Conservation (phyloP, 2,113 vertebrate species). For the Syngnathus floridae region DNA sequence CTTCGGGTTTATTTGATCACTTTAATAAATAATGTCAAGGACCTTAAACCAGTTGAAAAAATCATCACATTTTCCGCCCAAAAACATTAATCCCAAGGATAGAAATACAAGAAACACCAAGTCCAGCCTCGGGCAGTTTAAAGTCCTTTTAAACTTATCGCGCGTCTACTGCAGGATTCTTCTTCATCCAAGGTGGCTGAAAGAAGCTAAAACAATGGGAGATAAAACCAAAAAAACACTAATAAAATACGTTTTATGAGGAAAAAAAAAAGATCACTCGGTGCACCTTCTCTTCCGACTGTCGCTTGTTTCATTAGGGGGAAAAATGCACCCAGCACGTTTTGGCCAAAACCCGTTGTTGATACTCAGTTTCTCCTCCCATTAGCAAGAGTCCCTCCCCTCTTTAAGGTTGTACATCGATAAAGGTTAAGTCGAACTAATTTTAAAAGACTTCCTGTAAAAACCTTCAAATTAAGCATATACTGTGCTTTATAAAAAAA, state of each 20-base stretch:
- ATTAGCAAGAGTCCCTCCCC: background rate
- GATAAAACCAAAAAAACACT: background rate
- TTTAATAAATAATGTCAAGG: background rate
- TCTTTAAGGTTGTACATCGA: too few relatives aligned
- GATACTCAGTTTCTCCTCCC: conserved; percentile 42
- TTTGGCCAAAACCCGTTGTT: conserved; percentile 30
- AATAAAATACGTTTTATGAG: background rate
- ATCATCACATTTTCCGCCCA: conserved; percentile 44
- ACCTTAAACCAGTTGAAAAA: conserved; percentile 15
- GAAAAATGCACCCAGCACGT: conserved; percentile 25
- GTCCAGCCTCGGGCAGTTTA: conserved; percentile 26
- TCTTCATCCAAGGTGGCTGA: conserved; percentile 26
- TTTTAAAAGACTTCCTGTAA: conserved; percentile 20
- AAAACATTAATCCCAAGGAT: conserved; percentile 14
- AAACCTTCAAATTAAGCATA: conserved; percentile 15
- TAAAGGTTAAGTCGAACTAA: rapidly evolving
- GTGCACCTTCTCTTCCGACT: conserved; percentile 5
- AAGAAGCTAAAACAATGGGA: conserved; percentile 14
- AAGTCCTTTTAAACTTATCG: conserved; percentile 55
- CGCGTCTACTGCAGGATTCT: conserved; percentile 9
- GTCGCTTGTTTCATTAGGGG: conserved; percentile 7
- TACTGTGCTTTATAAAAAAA: background rate
- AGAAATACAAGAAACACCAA: conserved; percentile 20
- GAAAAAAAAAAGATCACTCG: background rate
- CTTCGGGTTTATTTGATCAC: conserved; percentile 12